These are phyloP conservation scores for Seison nebaliae DNA, from an alignment of 1,140 invertebrate species.

Conservation along the genomic window DNA sequence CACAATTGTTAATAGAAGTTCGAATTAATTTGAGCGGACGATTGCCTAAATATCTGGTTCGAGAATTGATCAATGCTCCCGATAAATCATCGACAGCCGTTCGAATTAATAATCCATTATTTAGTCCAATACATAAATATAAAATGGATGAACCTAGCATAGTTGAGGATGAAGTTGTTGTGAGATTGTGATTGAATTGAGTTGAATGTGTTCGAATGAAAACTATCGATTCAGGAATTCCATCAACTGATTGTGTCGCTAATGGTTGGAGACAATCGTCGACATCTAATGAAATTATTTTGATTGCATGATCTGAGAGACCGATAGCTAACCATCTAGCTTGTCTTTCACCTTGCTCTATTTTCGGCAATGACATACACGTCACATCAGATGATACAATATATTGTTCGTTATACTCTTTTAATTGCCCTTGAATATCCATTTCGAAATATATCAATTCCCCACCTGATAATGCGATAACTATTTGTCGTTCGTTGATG, in stretches of 20 bases:
- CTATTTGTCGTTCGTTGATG: constrained; percentile 88
- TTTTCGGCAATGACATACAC: constrained; percentile 85
- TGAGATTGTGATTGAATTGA: neutral
- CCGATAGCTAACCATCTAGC: constrained; percentile 89
- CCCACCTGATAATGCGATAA: constrained; percentile 81
- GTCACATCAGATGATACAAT: constrained; percentile 85
- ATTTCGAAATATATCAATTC: constrained; percentile 99
- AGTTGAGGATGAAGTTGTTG: neutral
- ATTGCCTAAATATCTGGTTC: constrained; percentile 76
- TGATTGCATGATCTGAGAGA: constrained; percentile 73
- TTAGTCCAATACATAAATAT: constrained; percentile 81
- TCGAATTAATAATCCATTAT: constrained; percentile 72
- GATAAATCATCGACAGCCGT: constrained; percentile 84
- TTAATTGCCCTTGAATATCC: constrained; percentile 84
- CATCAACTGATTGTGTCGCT: constrained; percentile 76
- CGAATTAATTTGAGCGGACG: constrained; percentile 80
- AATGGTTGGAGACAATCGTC: constrained; percentile 64
- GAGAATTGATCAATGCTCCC: constrained; percentile 78
- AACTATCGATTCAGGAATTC: constrained; percentile 43
- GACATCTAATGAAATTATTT: constrained; percentile 86
- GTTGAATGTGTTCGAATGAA: neutral
- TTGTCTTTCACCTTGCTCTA: constrained; percentile 70
- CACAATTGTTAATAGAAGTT: constrained; percentile 70
- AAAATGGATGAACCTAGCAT: constrained; percentile 33
- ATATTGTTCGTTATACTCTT: constrained; percentile 85